Conservation (phyloP, 2,113 vertebrate species). For the Polyodon spathula region DNA sequence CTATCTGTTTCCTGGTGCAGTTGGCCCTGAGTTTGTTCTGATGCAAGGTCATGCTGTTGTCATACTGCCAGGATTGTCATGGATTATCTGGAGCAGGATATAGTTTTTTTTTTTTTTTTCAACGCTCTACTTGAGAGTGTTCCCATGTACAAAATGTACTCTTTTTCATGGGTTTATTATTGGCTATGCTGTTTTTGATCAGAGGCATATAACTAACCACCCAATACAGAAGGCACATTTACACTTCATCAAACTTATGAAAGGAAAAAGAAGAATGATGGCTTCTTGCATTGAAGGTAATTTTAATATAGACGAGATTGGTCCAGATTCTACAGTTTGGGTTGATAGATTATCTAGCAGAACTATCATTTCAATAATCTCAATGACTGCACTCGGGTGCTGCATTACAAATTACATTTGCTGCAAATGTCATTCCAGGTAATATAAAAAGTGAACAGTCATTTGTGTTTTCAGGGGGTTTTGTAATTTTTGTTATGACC, state of each 20-base stretch:
- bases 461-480: constrained; percentile 44
- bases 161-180: no score
- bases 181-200: no score
- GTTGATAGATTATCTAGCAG: constrained; percentile 71
- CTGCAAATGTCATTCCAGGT: constrained; percentile 62
- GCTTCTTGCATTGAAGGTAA: constrained; percentile 61
- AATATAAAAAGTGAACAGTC: constrained; percentile 57
- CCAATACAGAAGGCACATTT: constrained; percentile 16
- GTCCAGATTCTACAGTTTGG: constrained; percentile 59
- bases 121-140: no score
- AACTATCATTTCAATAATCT: constrained; percentile 78
- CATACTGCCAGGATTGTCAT: no score
- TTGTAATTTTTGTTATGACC: neutral
- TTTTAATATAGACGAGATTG: constrained; percentile 81
- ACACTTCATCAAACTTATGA: constrained; percentile 49
- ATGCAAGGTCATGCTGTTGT: no score
- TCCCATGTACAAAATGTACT: no score
- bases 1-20: no score
- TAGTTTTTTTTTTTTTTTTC: no score
- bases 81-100: no score
- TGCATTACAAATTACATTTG: constrained; percentile 75
- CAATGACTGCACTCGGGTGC: constrained; percentile 59
- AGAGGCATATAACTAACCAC: no score
- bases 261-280: constrained; percentile 65
- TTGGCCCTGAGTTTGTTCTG: no score